These are phyloP conservation scores for Xestoiulus laeticollis DNA, from an alignment of 2,888 invertebrate species.

Conservation along the genomic window DNA sequence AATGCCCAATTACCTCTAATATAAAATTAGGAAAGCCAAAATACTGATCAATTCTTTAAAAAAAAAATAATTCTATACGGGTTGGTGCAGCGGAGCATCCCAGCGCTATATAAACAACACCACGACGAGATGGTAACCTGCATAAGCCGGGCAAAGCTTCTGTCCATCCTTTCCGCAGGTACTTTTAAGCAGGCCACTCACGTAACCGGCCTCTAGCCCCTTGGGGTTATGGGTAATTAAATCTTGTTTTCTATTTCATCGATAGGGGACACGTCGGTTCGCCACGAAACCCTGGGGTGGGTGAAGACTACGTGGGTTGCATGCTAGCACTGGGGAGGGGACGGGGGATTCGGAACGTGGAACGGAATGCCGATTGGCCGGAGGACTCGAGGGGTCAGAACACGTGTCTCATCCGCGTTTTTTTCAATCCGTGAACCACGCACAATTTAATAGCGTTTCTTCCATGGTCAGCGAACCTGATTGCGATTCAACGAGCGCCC, in stretches of 20 bases:
- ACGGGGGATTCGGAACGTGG: not conserved
- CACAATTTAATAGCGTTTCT: conserved; percentile 18
- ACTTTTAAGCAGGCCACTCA: not conserved
- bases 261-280: not conserved
- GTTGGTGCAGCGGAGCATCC: no score
- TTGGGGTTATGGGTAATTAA: conserved; percentile 20
- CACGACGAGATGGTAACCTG: not conserved
- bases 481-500: not conserved
- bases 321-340: not conserved
- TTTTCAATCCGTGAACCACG: not conserved
- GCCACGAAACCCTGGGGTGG: not conserved
- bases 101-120: not conserved
- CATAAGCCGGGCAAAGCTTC: not conserved
- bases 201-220: not conserved
- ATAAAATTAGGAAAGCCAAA: no score
- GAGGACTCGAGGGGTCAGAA: not conserved
- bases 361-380: not conserved
- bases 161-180: not conserved
- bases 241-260: conserved; percentile 34
- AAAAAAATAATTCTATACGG: no score
- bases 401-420: not conserved
- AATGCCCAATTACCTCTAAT: no score
- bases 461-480: conserved; percentile 16
- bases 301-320: not conserved
- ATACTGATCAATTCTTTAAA: no score